Evolutionary conservation across 2,888 invertebrate species (phyloP), one percentile per base, ranked within the genome.

Genomic region (Atrina japonica): DNA sequence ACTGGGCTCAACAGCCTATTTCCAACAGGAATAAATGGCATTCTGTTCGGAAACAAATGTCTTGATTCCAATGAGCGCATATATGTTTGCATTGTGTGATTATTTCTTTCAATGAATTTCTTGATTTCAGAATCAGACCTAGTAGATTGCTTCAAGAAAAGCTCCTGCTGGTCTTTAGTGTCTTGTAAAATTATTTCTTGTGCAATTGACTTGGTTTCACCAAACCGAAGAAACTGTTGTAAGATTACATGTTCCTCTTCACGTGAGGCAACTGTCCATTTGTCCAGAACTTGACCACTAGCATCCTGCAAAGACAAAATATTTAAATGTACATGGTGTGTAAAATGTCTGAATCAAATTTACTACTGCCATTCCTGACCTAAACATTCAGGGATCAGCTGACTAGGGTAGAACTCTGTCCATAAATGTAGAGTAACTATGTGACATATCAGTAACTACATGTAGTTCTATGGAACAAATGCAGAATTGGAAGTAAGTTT

Each of bases 171-270:
- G 56, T 88, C 89, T 59, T 85, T 81, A 3, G 87, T 88, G 75
- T 88, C 89, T 65, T 91, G 93, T 84, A 90, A 92, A 49, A 92
- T 88, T 91, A 89, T 93, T 91, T 92, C 94, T 83, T 94, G 94
- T 81, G 95, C 94, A 86, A 95, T 94, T 82, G 95, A 95, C 90
- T 96, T 94, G 75, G 96, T 97, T 92, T 96, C 96, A 87, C 95
- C 95, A 87, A 96, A 95, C 86, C 96, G 94, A 86, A 97, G 94
- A 91, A 97, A 97, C 92, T 97, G 96, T 91, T 96, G 96, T 81
- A 97, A 93, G 83, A 97, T 96, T 92, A 96, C 93, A 89, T 95
- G 95, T 92, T 97, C 96, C 92, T 97, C 97, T 90, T 96, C 95
- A 87, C 94, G 93, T 84, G 95, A 95, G 90, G 95, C 95, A 89